Conservation (phyloP, 2,113 vertebrate genomes). For the Butorides virescens region DNA sequence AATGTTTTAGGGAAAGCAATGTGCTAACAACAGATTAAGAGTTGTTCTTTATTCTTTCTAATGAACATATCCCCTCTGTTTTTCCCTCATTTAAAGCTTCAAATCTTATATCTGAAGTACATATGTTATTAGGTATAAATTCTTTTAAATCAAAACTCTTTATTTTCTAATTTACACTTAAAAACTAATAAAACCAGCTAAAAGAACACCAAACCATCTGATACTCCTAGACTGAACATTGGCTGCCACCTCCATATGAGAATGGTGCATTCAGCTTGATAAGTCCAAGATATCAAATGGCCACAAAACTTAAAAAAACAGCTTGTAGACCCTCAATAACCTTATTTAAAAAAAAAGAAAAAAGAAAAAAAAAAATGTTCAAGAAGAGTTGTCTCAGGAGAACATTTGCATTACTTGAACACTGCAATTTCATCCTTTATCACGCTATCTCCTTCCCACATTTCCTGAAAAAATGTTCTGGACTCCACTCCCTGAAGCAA, state of each 20-base stretch:
- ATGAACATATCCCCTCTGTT: not conserved
- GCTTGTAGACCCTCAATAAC: not conserved
- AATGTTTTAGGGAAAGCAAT: not conserved
- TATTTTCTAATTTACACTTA: not conserved
- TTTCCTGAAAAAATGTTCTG: not conserved
- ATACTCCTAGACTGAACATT: not conserved
- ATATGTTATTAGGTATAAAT: not conserved
- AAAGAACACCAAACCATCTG: not conserved
- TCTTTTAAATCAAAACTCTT: not conserved
- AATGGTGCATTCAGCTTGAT: not conserved
- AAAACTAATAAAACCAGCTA: not conserved
- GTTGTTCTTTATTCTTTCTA: not conserved
- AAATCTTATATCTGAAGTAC: not conserved
- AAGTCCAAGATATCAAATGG: not conserved
- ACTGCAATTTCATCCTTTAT: not conserved
- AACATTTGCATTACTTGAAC: not conserved
- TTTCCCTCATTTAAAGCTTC: not conserved
- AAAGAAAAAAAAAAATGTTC: not conserved
- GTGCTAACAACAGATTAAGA: not conserved
- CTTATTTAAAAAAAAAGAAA: not conserved
- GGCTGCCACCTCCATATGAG: fast-evolving
- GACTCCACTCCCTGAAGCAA: not conserved
- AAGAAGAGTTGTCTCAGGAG: not conserved
- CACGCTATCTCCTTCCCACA: not conserved
- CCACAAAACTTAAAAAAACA: not conserved